These are phyloP conservation scores for Cremastinae sp. DNA, from an alignment of 2,888 invertebrate genomes.

Conservation along the genomic window DNA sequence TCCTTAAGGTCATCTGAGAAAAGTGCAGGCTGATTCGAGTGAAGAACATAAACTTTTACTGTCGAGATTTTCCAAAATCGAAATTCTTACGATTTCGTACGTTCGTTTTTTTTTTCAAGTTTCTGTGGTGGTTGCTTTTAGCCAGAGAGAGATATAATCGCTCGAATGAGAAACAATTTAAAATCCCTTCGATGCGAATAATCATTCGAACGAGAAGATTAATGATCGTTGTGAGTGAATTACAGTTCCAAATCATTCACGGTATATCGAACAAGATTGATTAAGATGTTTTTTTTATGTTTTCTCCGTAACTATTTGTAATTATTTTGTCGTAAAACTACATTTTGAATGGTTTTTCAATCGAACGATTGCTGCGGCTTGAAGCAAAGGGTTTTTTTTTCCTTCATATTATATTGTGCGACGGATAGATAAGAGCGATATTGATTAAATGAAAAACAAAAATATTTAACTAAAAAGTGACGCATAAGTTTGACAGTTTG, in stretches of 20 bases:
- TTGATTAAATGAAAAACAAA: conserved; percentile 6
- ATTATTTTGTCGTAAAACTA: conserved; percentile 22
- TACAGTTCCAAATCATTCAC: conserved; percentile 23
- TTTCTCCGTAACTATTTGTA: conserved; percentile 32
- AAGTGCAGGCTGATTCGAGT: not conserved
- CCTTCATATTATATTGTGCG: conserved; percentile 2
- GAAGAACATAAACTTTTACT: conserved; percentile 13
- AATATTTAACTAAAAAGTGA: conserved; percentile 23
- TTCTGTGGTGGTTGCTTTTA: not conserved
- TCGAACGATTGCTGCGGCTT: conserved; percentile 21
- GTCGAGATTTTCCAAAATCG: not conserved
- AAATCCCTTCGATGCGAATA: not conserved
- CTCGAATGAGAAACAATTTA: conserved; percentile 22
- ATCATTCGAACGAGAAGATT: conserved; percentile 5
- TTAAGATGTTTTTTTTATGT: conserved; percentile 31
- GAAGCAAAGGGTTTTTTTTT: conserved; percentile 20
- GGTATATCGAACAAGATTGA: conserved; percentile 10
- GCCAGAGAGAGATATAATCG: not conserved
- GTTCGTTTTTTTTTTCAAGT: not conserved
- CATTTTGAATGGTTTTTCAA: conserved; percentile 24
- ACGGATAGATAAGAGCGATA: conserved; percentile 9
- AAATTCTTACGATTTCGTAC: not conserved
- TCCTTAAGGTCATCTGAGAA: conserved; percentile 20
- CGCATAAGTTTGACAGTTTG: conserved; percentile 13
- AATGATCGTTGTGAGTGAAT: conserved; percentile 31